These are phyloP conservation scores for Leiothrix lutea DNA, from an alignment of 2,113 vertebrate species.

Conservation along the genomic window DNA sequence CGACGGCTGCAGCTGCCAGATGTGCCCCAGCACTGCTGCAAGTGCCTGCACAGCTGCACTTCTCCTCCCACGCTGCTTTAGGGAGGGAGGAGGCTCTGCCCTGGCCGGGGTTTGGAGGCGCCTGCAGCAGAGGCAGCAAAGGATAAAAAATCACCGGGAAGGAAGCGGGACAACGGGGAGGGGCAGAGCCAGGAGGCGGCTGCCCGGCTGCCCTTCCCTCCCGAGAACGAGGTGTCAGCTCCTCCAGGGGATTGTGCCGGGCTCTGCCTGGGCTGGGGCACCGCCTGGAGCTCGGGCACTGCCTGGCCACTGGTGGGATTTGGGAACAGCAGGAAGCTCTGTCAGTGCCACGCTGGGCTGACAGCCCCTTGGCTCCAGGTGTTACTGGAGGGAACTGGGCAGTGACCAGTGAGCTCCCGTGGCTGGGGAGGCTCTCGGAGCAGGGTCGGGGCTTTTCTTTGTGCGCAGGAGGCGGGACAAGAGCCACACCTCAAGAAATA, in stretches of 20 bases:
- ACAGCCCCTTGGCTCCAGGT: background rate
- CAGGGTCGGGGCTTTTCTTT: background rate
- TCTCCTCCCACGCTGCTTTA: background rate
- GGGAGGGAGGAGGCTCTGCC: background rate
- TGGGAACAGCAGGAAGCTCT: background rate
- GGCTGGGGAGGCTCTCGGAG: background rate
- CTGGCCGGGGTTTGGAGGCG: background rate
- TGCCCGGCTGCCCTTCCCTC: background rate
- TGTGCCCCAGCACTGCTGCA: background rate
- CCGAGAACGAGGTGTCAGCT: background rate
- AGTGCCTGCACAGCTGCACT: background rate
- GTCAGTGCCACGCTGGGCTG: background rate
- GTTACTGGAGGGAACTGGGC: background rate
- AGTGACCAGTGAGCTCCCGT: background rate
- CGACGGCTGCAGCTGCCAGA: conserved; percentile 24
- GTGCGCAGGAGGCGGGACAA: background rate
- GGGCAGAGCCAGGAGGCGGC: background rate
- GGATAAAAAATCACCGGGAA: background rate
- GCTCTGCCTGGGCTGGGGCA: background rate
- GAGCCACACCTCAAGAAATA: conserved; percentile 1
- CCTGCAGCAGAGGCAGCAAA: background rate
- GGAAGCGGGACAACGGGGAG: accelerated
- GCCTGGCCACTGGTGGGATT: background rate
- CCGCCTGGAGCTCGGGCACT: background rate
- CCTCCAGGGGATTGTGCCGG: background rate